Evolutionary conservation across 2,113 vertebrate genomes (phyloP), one percentile per base, ranked within the genome.

Genomic region (Seriola dumerili): DNA sequence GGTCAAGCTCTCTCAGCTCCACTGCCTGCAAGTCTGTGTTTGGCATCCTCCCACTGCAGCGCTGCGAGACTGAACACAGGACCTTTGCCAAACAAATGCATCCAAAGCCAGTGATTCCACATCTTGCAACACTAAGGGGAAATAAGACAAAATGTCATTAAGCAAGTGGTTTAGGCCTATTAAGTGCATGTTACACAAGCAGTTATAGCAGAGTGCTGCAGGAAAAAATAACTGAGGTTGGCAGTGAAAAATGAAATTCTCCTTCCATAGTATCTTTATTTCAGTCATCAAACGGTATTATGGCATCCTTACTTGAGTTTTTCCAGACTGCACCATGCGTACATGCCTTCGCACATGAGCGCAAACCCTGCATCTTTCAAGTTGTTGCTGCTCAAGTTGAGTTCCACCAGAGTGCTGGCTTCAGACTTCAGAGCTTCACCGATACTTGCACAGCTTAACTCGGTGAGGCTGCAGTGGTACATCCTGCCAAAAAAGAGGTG

Each of bases 311-410:
- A 91, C 90, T 85, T 85, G 50, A 92, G 84, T 62, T 81, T 90
- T 25, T 87, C 59, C 80, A 91, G 59, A 19, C 67, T 12, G 19
- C 73, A 79, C 86, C 80, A 81, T 3, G 77, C 52, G 0, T 61
- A 50, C 71, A 88, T 80, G 63, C 82, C 68, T 12, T 67, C 21
- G 1, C 86, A 84, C 77, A 92, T 58, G 10, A 59, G 21, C 2
- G 3, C 17, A 44, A 88, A 76, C 3, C 86, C 88, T 14, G 3
- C 16, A 0, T 90, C 83, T 48, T 63, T 61, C 62, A 92, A 66
- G 23, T 17, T 42, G 58, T 88, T 91, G 76, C 72, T 90, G 76
- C 88, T 88, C 73, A 91, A 23, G 40, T 90, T 91, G 55, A 91
- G 72, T 10, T 89, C 84, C 0, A 73, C 16, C 78, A 85, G 7